A percentile compares a stretch with the other conserved stretches of the same genome.
These are phyloP conservation scores for Argyrosomus japonicus DNA, from an alignment of 2,113 vertebrate species.

Conservation along the genomic window DNA sequence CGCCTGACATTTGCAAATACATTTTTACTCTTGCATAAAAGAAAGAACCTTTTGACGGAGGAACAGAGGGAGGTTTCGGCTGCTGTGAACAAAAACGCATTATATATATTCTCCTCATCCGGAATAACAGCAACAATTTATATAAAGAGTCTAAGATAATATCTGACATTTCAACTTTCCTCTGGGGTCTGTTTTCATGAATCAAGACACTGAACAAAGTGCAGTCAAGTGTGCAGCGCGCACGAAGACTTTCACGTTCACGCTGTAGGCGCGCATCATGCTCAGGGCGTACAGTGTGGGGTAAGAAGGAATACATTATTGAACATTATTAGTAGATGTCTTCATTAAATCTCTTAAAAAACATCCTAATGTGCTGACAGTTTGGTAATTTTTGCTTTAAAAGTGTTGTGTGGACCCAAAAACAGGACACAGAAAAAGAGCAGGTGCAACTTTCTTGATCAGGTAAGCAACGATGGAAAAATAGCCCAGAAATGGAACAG, in stretches of 20 bases:
- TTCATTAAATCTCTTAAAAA: neutral
- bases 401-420: neutral
- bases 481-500: neutral
- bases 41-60: neutral
- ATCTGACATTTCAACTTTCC: slow-evolving; percentile 12
- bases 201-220: slow-evolving; percentile 41
- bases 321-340: neutral
- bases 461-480: neutral
- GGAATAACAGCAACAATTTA: slow-evolving; percentile 24
- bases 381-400: neutral
- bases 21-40: slow-evolving; percentile 20
- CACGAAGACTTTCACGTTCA: neutral
- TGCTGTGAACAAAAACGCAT: slow-evolving; percentile 3
- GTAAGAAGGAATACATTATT: neutral
- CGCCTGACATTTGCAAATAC: slow-evolving; percentile 47
- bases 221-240: slow-evolving; percentile 9
- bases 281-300: neutral
- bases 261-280: neutral
- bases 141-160: neutral
- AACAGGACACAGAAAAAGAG: neutral
- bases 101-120: neutral
- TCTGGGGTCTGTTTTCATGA: slow-evolving; percentile 20
- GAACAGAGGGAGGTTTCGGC: slow-evolving; percentile 6
- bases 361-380: neutral
- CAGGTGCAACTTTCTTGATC: neutral